Conservation (phyloP, 2,113 vertebrate species). For the Misgurnus anguillicaudatus region DNA sequence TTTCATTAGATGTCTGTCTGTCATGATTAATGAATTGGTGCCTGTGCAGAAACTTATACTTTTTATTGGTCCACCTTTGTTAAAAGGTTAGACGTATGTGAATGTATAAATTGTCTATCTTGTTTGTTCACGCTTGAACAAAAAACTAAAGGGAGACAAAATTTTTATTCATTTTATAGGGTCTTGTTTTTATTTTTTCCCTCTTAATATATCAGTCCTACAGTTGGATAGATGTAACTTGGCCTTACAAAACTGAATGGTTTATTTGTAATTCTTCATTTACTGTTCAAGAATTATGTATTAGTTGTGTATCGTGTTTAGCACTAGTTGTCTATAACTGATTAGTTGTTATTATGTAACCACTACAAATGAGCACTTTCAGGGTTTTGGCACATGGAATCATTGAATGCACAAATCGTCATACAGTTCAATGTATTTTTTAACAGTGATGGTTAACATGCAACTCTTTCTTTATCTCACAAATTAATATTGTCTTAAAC, state of each 20-base stretch:
- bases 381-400: not conserved
- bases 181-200: not conserved
- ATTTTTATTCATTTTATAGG: not conserved
- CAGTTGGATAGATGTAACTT: not conserved
- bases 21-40: not conserved
- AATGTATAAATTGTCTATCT: not conserved
- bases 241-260: too few relatives aligned
- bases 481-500: not conserved
- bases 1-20: constrained; percentile 34
- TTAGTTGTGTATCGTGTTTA: not conserved
- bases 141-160: not conserved
- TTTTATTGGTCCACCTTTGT: not conserved
- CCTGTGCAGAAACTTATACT: not conserved
- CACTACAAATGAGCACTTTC: constrained; percentile 25
- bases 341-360: constrained; percentile 17
- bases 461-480: not conserved
- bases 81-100: not conserved
- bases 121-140: not conserved
- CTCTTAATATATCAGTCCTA: not conserved
- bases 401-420: not conserved
- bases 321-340: not conserved
- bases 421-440: not conserved
- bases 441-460: not conserved
- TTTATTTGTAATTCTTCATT: not conserved
- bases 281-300: not conserved